Percentiles rank a stretch among this genome's conserved stretches.
phyloP scores from a whole-genome alignment of 2,888 invertebrate species.

The Drosophila limbata region DNA sequence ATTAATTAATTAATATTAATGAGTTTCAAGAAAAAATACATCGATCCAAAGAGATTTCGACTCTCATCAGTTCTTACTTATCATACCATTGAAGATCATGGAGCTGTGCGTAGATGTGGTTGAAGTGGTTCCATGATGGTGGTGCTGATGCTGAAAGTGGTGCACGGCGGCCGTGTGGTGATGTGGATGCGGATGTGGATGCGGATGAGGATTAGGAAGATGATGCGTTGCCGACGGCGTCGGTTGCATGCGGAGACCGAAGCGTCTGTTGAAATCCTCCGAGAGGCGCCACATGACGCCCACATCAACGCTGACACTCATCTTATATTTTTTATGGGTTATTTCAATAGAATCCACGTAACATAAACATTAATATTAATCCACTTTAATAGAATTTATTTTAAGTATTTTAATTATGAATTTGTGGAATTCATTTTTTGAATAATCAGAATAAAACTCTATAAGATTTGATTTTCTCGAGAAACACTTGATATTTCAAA shows the following conservation, averaged over 20 bases:
- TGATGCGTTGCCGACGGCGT: slow-evolving; percentile 78
- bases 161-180: slow-evolving; percentile 65
- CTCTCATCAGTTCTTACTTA: neutral
- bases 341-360: neutral
- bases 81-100: slow-evolving; percentile 72
- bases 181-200: slow-evolving; percentile 62
- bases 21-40: too few species aligned
- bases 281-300: slow-evolving; percentile 86
- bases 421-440: neutral
- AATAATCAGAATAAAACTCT: neutral
- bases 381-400: too few species aligned
- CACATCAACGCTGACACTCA: slow-evolving; percentile 86
- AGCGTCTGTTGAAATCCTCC: slow-evolving; percentile 85
- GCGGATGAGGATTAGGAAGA: slow-evolving; percentile 47
- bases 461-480: neutral
- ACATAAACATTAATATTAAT: neutral
- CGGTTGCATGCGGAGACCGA: slow-evolving; percentile 85
- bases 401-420: neutral
- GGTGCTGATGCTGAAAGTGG: slow-evolving; percentile 64
- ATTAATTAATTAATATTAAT: too few species aligned
- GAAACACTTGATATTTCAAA: neutral
- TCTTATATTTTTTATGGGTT: slow-evolving; percentile 33
- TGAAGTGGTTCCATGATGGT: slow-evolving; percentile 31
- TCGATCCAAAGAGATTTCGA: neutral
- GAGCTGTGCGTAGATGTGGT: slow-evolving; percentile 58